Conservation (phyloP, 2,113 vertebrate species). For the Labeo rohita region DNA sequence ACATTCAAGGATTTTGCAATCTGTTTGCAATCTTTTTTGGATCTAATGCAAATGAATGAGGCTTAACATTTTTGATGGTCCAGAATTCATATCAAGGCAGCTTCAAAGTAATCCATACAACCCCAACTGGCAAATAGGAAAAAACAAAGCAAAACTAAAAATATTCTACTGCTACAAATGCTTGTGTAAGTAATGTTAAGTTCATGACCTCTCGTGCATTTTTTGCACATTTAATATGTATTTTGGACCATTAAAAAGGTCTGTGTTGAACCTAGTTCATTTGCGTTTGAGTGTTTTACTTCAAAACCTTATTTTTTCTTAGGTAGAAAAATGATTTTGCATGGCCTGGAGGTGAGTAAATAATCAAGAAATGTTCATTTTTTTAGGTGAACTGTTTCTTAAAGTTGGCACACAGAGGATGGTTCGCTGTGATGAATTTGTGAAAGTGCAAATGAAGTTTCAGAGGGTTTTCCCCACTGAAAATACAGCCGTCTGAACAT, state of each 20-base stretch:
- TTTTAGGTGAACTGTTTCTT: not conserved
- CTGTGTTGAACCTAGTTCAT: not conserved
- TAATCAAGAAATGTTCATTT: not conserved
- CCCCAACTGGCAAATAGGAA: too few species aligned
- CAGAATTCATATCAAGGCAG: not conserved
- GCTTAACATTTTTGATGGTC: not conserved
- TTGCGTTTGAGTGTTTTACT: not conserved
- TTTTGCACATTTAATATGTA: not conserved
- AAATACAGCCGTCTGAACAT: slow-evolving; percentile 39
- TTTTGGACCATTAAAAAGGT: not conserved
- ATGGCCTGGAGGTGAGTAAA: not conserved
- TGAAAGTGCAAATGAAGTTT: not conserved
- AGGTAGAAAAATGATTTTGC: not conserved
- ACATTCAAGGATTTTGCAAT: not conserved
- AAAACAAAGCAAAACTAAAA: not conserved
- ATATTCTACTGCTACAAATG: not conserved
- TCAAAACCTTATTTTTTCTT: not conserved
- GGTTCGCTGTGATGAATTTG: not conserved
- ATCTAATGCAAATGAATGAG: not conserved
- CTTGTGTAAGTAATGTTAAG: not conserved
- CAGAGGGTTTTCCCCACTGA: slow-evolving; percentile 30
- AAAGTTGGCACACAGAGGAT: not conserved
- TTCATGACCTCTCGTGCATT: not conserved
- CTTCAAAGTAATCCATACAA: not conserved
- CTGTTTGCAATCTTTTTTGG: not conserved